Base-by-base conservation (phyloP, 2,888 invertebrate species). In the Lasioglossum malachurum region DNA sequence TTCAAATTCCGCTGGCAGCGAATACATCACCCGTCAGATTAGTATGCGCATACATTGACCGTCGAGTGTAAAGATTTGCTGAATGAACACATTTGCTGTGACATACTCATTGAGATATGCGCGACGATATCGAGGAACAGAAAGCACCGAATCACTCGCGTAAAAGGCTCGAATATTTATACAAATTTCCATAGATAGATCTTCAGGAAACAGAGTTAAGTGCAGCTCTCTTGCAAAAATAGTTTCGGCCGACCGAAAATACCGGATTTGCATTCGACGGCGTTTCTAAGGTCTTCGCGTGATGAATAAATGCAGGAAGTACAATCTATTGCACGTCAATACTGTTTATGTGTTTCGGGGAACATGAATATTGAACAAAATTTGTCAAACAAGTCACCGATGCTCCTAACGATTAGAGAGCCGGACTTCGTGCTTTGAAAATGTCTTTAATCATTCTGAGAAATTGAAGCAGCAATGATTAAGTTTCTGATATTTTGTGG, bases 41-140 rank as follows among this genome's bases (percentile, higher is more conserved):
- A 53, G 53, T 53, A n/a, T 53, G 53, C 8, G 53, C 53, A 53
- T 53, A n/a, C 53, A 53, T 53, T 53, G n/a, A 53, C 53, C 3
- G 53, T 53, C n/a, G n/a, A n/a, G 53, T 3, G 53, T n/a, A n/a
- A 53, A 46, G 10, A 38, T 38, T 64, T 31, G 64, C 23, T 53
- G 53, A 53, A 53, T n/a, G 53, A 53, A 53, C 53, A 53, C 53
- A n/a, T 53, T 53, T n/a, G n/a, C 53, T 53, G 53, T 53, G 53
- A 53, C 53, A 53, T 53, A 53, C n/a, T 23, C 53, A 23, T 53
- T n/a, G 53, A 53, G 53, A n/a, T 53, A 53, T 53, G 53, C 23
- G n/a, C 10, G 10, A n/a, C 53, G 60, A n/a, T 60, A 60, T 8
- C 16, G 64, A 31, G 14, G 14, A 16, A 35, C 31, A 7, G 64